Evolutionary conservation across 2,888 invertebrate genomes (phyloP), one percentile per base, ranked within the genome.

Genomic region (Drymonia ruficornis): DNA sequence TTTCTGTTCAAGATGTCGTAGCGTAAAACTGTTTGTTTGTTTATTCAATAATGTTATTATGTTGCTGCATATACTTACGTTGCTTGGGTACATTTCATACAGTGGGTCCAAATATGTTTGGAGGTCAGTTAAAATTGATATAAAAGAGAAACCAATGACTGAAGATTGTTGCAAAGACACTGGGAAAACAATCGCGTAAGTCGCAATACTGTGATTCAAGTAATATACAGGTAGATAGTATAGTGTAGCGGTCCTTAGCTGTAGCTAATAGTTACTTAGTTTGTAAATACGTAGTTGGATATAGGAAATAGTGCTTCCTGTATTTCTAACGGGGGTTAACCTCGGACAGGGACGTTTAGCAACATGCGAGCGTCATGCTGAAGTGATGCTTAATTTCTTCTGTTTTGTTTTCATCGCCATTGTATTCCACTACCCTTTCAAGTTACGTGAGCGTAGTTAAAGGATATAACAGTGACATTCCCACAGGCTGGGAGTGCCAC

Each of bases 1-100:
- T 34, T 34, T 34, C 4, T 0, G 12, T 34, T 34, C n/a, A n/a
- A n/a, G n/a, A n/a, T 34, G 34, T 8, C 34, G 11, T 34, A 13
- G 3, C 34, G 13, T 13, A 34, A 13, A 9, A 34, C 9, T 31
- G 12, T 31, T 31, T 31, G 11, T 11, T 11, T 31, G 31, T 1
- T 11, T 31, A 2, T 31, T 0, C 0, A 28, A 28, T 28, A 8
- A 7, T 28, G 5, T 28, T 1, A 1, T 5, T 8, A 7, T 28
- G 28, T 28, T 28, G 28, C 36, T 36, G 8, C 36, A 36, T 13
- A 49, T 23, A 31, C 50, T 56, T n/a, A 38, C 40, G 54, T 52
- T 55, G 23, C 58, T 56, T 54, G 50, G 31, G 23, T 48, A 52
- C 52, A 63, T 60, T 61, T 64, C 53, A 54, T 59, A 50, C 55